Conservation (phyloP, 2,888 invertebrate genomes). For the Galerucella calmariensis region DNA sequence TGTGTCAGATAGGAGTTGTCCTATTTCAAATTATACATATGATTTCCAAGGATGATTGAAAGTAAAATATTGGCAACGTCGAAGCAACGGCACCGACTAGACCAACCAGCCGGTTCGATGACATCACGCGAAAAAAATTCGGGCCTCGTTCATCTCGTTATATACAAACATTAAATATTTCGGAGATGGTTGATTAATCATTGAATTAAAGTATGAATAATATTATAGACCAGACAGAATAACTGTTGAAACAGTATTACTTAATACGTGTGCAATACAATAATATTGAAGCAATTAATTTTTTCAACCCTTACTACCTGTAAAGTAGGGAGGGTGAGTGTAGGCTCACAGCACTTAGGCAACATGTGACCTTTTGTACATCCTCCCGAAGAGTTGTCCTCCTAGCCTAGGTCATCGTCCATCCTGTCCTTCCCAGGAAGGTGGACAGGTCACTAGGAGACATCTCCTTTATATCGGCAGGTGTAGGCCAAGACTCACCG, state of each 20-base stretch:
- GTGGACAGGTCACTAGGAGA: too few species aligned
- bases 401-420: too few species aligned
- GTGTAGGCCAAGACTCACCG: too few species aligned
- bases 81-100: conserved; percentile 36
- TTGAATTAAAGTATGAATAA: conserved; percentile 24
- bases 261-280: neutral
- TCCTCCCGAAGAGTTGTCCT: too few species aligned
- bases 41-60: neutral
- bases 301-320: neutral
- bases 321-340: too few species aligned
- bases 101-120: conserved; percentile 40
- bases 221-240: conserved; percentile 12
- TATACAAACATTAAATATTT: conserved; percentile 23
- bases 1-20: too few species aligned
- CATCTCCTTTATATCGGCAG: too few species aligned
- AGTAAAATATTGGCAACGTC: neutral
- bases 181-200: conserved; percentile 32
- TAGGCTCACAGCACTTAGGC: too few species aligned
- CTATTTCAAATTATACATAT: neutral
- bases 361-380: too few species aligned
- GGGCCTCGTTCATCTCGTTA: conserved; percentile 39
- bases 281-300: neutral
- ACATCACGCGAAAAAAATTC: conserved; percentile 47
- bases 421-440: too few species aligned
- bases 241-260: neutral